Evolutionary conservation across 2,797 vertebrate species (phyloP), one percentile per base, ranked within the genome.

Genomic region (Caiman crocodilus): DNA sequence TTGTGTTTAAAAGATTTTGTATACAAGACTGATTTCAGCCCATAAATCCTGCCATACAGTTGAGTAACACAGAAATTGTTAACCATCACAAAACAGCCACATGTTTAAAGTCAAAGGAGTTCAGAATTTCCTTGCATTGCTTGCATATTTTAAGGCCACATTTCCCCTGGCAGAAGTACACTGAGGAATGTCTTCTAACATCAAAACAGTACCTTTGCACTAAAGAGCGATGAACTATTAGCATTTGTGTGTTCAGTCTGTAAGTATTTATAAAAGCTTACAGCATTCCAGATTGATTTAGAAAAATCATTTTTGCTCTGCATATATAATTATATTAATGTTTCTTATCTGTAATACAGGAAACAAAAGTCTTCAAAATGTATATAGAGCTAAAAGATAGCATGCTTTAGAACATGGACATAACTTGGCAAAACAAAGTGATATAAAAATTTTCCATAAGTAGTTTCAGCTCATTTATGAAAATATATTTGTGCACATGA

Each of bases 51-150:
- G 65, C 55, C 59, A 6, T 76, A 32, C 84, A 61, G 80, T 84
- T 15, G 76, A 92, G 76, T 65, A 76, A 82, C 55, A 84, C 67
- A 93, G 90, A 89, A 93, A 67, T 79, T 73, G 92, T 91, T 71
- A 85, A 61, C 35, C 14, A 76, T 80, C 81, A 21, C 82, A 77
- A 88, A 50, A 59, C 64, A 87, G 21, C 55, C 87, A 86, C 94
- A 80, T 95, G 90, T 16, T 95, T 95, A 84, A 71, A 92, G 79
- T 95, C 94, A 95, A 69, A 78, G 58, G 76, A 79, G 77, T 89
- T 7, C 76, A 75, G 88, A 65, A n/a, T 88, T 93, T 42, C 93
- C 90, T 88, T 85, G 90, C 84, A 25, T 86, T 60, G 20, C 7
- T 60, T 88, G 67, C 65, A 21, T 93, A 76, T 86, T 93, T 94